Conservation (phyloP, 2,888 invertebrate genomes). For the Synanthedon formicaeformis region DNA sequence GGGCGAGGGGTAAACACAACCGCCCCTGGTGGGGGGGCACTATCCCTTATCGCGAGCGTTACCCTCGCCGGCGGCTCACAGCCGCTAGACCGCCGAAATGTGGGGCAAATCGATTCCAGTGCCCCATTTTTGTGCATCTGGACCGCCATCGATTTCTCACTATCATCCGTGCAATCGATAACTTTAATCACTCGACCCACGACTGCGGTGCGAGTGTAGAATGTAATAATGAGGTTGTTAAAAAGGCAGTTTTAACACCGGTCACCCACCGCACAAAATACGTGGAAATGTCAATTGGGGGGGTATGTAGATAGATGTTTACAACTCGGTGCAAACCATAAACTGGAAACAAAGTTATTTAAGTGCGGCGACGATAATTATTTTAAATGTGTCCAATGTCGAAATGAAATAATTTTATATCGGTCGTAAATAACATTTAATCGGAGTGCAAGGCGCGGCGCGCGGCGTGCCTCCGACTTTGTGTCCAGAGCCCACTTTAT, state of each 20-base stretch:
- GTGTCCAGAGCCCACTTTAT: conserved; percentile 9
- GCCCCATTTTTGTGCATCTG: conserved; percentile 70
- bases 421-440: conserved; percentile 46
- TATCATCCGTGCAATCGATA: conserved; percentile 21
- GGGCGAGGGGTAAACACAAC: conserved; percentile 39
- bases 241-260: too few relatives aligned
- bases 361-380: conserved; percentile 44
- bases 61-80: conserved; percentile 54
- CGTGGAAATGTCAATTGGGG: not conserved
- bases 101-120: conserved; percentile 68
- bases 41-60: conserved; percentile 71
- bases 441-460: conserved; percentile 13
- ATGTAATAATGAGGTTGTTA: too few relatives aligned
- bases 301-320: not conserved
- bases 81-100: conserved; percentile 65
- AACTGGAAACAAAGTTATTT: conserved; percentile 44
- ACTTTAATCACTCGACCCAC: not conserved
- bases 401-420: conserved; percentile 53
- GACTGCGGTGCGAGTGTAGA: not conserved
- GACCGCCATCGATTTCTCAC: conserved; percentile 62
- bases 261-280: not conserved
- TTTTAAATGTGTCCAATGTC: conserved; percentile 40
- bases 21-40: conserved; percentile 58
- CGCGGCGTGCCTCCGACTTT: conserved; percentile 6
- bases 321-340: conserved; percentile 19